phyloP scores from a whole-genome alignment of 2,113 vertebrate species.

The Rhadina sibilatrix region DNA sequence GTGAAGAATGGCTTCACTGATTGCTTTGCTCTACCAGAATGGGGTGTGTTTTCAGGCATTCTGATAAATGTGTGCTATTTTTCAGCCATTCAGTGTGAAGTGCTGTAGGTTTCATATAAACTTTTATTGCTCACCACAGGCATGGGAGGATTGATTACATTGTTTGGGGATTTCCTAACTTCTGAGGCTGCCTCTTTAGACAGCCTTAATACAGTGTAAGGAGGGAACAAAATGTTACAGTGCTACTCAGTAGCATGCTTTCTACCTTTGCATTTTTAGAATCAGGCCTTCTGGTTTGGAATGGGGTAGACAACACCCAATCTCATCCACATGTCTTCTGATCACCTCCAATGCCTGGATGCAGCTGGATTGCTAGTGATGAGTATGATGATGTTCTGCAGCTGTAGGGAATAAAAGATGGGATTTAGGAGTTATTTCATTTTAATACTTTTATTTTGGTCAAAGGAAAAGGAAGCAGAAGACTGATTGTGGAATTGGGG shows the following conservation, averaged over 20 bases:
- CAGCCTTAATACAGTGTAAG: background rate
- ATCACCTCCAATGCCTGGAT: background rate
- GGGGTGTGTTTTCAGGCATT: slow-evolving; percentile 57
- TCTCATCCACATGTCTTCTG: background rate
- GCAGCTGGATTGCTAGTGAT: background rate
- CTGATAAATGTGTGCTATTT: slow-evolving; percentile 66
- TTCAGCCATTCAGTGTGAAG: slow-evolving; percentile 61
- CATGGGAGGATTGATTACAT: slow-evolving; percentile 57
- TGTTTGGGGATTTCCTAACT: slow-evolving; percentile 60
- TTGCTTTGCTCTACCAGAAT: slow-evolving; percentile 58
- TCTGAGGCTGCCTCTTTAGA: slow-evolving; percentile 20
- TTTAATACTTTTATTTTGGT: background rate
- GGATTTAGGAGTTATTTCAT: background rate
- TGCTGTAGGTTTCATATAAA: slow-evolving; percentile 55
- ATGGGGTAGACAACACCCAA: background rate
- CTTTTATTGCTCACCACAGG: slow-evolving; percentile 61
- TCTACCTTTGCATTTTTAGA: background rate
- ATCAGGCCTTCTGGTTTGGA: background rate
- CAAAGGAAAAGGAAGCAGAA: background rate
- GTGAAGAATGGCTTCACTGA: slow-evolving; percentile 62
- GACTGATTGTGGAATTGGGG: background rate
- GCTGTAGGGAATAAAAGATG: background rate
- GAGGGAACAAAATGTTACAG: background rate
- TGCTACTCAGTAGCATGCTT: background rate
- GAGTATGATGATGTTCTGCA: background rate